A percentile compares a stretch with the other conserved stretches of the same genome.
phyloP scores from a whole-genome alignment of 2,797 vertebrate species.

The Mus minutoides region DNA sequence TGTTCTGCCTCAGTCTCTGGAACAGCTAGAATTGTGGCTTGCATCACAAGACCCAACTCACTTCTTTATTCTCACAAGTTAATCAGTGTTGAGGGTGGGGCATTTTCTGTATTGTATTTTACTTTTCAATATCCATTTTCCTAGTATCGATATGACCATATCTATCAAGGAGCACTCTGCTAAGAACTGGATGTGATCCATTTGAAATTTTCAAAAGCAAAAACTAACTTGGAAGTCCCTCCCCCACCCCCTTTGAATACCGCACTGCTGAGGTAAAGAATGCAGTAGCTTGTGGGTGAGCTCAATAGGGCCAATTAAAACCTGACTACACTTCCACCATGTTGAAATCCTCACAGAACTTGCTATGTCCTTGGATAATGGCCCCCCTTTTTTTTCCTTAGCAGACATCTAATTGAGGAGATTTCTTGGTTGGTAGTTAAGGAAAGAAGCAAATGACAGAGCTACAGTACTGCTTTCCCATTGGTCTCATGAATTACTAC shows the following conservation, averaged over 20 bases:
- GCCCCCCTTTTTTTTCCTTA: constrained; percentile 26
- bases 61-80: constrained; percentile 22
- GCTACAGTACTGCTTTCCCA: constrained; percentile 12
- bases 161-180: constrained; percentile 66
- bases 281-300: constrained; percentile 69
- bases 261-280: constrained; percentile 77
- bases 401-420: constrained; percentile 65
- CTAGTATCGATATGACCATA: constrained; percentile 51
- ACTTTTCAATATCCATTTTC: constrained; percentile 50
- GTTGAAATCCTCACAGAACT: constrained; percentile 77
- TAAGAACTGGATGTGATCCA: constrained; percentile 70
- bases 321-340: constrained; percentile 62
- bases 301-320: constrained; percentile 78
- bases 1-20: neutral
- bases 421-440: constrained; percentile 71
- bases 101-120: constrained; percentile 63
- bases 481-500: constrained; percentile 38
- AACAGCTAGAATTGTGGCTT: neutral
- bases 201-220: constrained; percentile 77
- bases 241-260: constrained; percentile 62
- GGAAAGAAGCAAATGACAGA: constrained; percentile 67
- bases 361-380: constrained; percentile 71
- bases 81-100: constrained; percentile 37
- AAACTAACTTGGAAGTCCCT: constrained; percentile 66
- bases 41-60: neutral